Evolutionary conservation across 2,888 invertebrate species (phyloP).

Genomic region (Aphidoletes aphidimyza): DNA sequence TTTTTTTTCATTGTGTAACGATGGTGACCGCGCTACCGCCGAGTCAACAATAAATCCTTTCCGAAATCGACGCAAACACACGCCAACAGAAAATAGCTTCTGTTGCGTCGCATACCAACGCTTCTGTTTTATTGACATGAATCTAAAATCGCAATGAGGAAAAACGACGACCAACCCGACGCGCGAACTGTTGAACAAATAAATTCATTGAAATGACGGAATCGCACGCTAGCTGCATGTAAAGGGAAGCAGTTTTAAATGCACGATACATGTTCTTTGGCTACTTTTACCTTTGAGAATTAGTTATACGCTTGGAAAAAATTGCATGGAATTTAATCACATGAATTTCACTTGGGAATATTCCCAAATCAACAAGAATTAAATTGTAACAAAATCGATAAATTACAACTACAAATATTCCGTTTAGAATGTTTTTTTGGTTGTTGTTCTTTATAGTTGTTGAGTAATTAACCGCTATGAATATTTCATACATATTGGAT

Average conservation of each 20-base stretch:
- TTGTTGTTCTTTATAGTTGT: not conserved
- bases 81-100: slow-evolving; percentile 1
- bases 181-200: not conserved
- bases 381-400: not conserved
- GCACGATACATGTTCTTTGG: not conserved
- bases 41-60: slow-evolving; percentile 41
- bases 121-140: slow-evolving; percentile 35
- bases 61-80: not conserved
- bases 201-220: not conserved
- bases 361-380: not conserved
- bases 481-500: slow-evolving; percentile 18
- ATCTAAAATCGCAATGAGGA: not conserved
- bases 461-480: slow-evolving; percentile 14
- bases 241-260: not conserved
- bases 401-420: not conserved
- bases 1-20: slow-evolving; percentile 8
- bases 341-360: not conserved
- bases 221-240: not conserved
- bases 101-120: not conserved
- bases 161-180: not conserved
- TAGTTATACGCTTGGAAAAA: not conserved
- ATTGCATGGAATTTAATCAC: slow-evolving; percentile 5
- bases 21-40: not conserved
- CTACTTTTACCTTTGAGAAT: not conserved
- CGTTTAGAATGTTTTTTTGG: not conserved